Evolutionary conservation across 2,797 vertebrate species (phyloP), one percentile per base, ranked within the genome.

Genomic region (Brachymystax lenok): DNA sequence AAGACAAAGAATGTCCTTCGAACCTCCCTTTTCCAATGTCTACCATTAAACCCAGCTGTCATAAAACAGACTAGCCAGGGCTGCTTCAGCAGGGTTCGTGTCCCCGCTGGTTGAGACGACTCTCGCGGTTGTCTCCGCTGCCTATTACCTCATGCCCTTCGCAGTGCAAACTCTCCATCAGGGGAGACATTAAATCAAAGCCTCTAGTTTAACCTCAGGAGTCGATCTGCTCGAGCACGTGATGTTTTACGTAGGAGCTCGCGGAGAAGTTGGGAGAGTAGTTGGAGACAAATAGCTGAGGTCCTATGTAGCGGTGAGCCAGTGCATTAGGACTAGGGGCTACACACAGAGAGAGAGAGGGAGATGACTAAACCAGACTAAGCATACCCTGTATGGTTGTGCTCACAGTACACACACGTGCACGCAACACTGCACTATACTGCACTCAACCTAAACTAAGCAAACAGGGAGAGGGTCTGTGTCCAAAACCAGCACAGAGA

Each of bases 101-200:
- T 54, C 74, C 66, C 51, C 4, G 76, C 70, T 33, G 73, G 80
- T 85, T 70, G 82, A 87, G 82, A 84, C 78, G 64, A 79, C 51
- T 54, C 75, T 84, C 79, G 69, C 77, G 83, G 79, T 83, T 4
- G 72, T 84, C 70, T 66, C 27, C 56, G 21, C 79, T 84, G 79
- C 77, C 78, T 80, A 90, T 92, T 83, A 91, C 83, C 83, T 89
- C 86, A 86, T 86, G 77, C 74, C 77, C 82, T 83, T 79, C 27
- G 69, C 79, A 74, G 73, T 75, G 74, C 73, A 80, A 77, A 86
- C 77, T 73, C 54, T 77, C 64, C 73, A 85, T 68, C 73, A 8
- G 67, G 76, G 66, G 87, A 46, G 71, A 59, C 52, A 33, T 54
- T 56, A 67, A 68, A 72, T 40, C 52, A 7, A 63, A 78, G 54